Evolutionary conservation across 1,140 invertebrate species (phyloP).

Genomic region (Riptortus pedestris): DNA sequence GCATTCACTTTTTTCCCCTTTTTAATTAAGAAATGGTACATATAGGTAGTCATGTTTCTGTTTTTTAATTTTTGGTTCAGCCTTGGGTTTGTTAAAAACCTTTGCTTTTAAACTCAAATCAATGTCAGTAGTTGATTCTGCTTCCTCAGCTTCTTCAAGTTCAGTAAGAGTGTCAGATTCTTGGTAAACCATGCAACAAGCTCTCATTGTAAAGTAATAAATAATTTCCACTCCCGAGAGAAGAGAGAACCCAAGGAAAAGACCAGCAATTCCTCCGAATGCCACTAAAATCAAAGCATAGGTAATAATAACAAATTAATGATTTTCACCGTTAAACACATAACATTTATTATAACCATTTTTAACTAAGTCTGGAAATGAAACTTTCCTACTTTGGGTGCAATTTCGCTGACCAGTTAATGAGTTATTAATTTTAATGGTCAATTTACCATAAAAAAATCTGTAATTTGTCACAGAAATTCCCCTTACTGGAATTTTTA

Average conservation of each 20-base stretch:
- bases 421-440: too few species aligned
- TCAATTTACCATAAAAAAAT: too few species aligned
- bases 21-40: conserved; percentile 5
- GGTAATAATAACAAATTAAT: neutral
- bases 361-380: too few species aligned
- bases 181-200: conserved; percentile 43
- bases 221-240: conserved; percentile 59
- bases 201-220: conserved; percentile 58
- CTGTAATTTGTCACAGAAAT: too few species aligned
- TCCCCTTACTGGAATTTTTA: too few species aligned
- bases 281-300: conserved; percentile 41
- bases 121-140: neutral
- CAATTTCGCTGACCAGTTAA: too few species aligned
- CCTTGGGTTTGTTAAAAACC: neutral
- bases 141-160: conserved; percentile 28
- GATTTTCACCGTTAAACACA: neutral
- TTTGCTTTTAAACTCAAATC: neutral
- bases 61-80: neutral
- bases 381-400: too few species aligned
- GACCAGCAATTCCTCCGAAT: conserved; percentile 61
- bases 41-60: neutral
- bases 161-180: conserved; percentile 27
- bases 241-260: conserved; percentile 63
- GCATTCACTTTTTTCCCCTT: neutral
- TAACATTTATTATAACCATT: neutral